Conservation (phyloP, 1,140 invertebrate genomes). For the Phortica variegata region DNA sequence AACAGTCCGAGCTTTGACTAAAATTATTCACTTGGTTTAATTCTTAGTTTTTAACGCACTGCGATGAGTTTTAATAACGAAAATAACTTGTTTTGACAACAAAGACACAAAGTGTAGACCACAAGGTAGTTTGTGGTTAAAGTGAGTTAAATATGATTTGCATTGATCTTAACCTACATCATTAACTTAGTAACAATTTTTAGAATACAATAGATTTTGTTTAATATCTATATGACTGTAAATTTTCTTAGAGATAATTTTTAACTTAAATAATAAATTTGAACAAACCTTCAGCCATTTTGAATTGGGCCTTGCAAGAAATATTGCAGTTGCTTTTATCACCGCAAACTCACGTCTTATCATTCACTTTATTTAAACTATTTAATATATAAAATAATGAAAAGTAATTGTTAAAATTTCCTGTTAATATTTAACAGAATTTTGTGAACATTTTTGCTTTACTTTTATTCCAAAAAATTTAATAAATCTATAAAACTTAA, state of each 20-base stretch:
- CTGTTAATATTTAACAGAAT: too few species aligned
- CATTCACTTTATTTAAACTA: too few species aligned
- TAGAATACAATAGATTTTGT: too few species aligned
- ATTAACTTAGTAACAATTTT: too few species aligned
- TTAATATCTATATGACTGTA: too few species aligned
- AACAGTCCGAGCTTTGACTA: conserved; percentile 57
- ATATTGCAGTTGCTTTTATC: not conserved
- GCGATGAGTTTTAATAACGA: not conserved
- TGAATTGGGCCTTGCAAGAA: not conserved
- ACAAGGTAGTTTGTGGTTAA: conserved; percentile 32
- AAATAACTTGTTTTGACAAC: too few species aligned
- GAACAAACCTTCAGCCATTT: conserved; percentile 33
- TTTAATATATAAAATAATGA: too few species aligned
- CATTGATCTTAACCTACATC: conserved; percentile 34
- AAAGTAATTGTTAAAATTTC: too few species aligned
- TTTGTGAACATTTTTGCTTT: too few species aligned
- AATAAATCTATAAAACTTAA: too few species aligned
- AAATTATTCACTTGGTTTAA: conserved; percentile 5
- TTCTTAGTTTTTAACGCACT: not conserved
- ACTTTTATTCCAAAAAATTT: too few species aligned
- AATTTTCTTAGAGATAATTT: too few species aligned
- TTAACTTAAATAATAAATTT: not conserved
- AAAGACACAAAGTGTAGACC: conserved; percentile 8
- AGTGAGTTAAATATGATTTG: conserved; percentile 1
- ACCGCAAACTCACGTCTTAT: not conserved